Percentiles rank a stretch among this genome's conserved stretches.
Conservation (phyloP, 2,113 vertebrate species). For the Myanophis thanlyinensis region DNA sequence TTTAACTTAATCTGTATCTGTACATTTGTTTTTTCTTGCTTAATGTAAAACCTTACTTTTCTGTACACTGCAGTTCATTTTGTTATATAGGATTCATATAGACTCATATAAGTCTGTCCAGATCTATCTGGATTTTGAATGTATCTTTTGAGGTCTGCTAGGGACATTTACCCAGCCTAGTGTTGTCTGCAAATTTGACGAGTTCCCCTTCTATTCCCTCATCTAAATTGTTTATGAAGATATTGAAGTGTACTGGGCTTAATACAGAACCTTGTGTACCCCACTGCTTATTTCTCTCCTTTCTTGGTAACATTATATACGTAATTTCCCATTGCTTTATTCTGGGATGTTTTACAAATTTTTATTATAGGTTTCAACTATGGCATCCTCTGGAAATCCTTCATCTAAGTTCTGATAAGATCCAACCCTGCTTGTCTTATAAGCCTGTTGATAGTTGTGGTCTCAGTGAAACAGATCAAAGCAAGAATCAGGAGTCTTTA, state of each 20-base stretch:
- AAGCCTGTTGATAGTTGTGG: background rate
- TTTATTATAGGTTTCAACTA: background rate
- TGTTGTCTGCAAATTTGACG: background rate
- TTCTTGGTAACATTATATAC: background rate
- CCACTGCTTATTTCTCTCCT: background rate
- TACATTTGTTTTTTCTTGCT: background rate
- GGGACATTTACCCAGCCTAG: background rate
- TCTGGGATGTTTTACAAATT: background rate
- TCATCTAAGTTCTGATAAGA: background rate
- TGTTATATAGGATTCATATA: no score
- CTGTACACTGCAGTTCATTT: background rate
- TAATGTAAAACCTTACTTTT: background rate
- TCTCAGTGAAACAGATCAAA: background rate
- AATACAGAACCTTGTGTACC: no score
- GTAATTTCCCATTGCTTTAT: background rate
- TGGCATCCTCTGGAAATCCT: background rate
- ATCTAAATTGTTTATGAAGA: no score
- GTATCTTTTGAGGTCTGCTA: background rate
- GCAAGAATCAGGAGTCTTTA: background rate
- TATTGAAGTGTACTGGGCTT: background rate
- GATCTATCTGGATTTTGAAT: background rate
- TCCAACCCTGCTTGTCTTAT: background rate
- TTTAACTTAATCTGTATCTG: background rate
- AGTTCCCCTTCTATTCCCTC: background rate
- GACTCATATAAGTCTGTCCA: background rate